phyloP scores from a whole-genome alignment of 2,888 invertebrate genomes.

The Danaus chrysippus region DNA sequence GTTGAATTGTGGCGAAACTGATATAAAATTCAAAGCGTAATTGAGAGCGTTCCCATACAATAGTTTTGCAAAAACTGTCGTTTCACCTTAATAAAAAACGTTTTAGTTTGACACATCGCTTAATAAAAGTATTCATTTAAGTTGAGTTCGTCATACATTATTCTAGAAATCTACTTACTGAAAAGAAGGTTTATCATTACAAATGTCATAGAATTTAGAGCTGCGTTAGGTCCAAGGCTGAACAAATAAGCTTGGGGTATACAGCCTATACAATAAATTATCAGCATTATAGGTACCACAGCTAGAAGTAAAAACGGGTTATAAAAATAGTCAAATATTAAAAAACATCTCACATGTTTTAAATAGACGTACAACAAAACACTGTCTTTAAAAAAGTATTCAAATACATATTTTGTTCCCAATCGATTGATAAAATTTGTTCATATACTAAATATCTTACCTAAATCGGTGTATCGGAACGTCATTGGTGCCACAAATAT shows the following conservation, averaged over 20 bases:
- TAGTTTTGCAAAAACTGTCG: constrained; percentile 56
- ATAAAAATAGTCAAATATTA: not conserved
- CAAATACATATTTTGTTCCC: too few relatives aligned
- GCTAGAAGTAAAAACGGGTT: constrained; percentile 37
- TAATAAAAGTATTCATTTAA: not conserved
- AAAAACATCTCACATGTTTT: too few relatives aligned
- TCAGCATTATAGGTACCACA: constrained; percentile 51
- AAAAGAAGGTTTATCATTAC: constrained; percentile 60
- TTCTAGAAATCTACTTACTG: constrained; percentile 43
- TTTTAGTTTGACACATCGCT: not conserved
- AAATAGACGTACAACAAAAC: too few relatives aligned
- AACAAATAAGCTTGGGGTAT: constrained; percentile 69
- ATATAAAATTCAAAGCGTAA: constrained; percentile 49
- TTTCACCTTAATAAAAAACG: constrained; percentile 50
- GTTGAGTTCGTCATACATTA: not conserved
- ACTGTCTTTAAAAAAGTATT: too few relatives aligned
- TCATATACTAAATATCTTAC: constrained; percentile 39
- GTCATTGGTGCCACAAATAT: constrained; percentile 39
- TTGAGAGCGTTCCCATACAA: constrained; percentile 52
- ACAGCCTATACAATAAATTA: constrained; percentile 55
- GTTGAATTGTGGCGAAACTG: constrained; percentile 64
- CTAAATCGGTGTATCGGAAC: constrained; percentile 48
- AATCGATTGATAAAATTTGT: not conserved
- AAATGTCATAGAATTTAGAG: constrained; percentile 59
- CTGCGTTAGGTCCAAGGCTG: constrained; percentile 53